Evolutionary conservation across 1,140 invertebrate species (phyloP).

Genomic region (Belonocnema kinseyi): DNA sequence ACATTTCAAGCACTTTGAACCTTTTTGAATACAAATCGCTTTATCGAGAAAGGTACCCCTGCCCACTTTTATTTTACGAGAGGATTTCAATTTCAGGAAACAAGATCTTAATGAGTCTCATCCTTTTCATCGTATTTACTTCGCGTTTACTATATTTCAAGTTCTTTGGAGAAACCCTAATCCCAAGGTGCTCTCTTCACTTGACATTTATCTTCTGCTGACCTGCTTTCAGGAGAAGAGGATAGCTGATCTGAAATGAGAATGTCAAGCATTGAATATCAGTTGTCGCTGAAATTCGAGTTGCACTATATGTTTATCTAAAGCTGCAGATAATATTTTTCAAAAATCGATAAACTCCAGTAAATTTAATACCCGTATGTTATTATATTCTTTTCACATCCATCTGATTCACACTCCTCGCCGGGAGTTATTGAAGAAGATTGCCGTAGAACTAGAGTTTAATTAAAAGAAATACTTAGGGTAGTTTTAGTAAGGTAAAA

Average conservation of each 20-base stretch:
- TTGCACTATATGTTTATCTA: too few species aligned
- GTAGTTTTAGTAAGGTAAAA: background rate
- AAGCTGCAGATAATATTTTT: too few species aligned
- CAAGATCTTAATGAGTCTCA: background rate
- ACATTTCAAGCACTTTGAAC: background rate
- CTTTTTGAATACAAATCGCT: slow-evolving; percentile 8
- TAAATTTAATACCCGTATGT: too few species aligned
- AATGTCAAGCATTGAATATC: too few species aligned
- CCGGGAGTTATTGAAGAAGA: too few species aligned
- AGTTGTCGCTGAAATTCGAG: too few species aligned
- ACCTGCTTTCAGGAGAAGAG: too few species aligned
- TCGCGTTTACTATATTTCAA: background rate
- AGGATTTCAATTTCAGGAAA: slow-evolving; percentile 12
- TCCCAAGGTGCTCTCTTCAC: background rate
- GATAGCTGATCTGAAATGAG: too few species aligned
- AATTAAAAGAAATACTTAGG: background rate
- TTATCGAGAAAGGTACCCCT: background rate
- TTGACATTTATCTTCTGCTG: too few species aligned
- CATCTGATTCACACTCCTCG: too few species aligned
- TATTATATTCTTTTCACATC: too few species aligned
- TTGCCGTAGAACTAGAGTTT: background rate
- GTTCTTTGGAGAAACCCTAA: background rate
- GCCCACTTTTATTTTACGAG: background rate
- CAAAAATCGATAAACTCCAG: too few species aligned
- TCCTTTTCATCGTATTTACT: slow-evolving; percentile 12